phyloP scores from a whole-genome alignment of 1,140 invertebrate species.

The Ladona fulva region DNA sequence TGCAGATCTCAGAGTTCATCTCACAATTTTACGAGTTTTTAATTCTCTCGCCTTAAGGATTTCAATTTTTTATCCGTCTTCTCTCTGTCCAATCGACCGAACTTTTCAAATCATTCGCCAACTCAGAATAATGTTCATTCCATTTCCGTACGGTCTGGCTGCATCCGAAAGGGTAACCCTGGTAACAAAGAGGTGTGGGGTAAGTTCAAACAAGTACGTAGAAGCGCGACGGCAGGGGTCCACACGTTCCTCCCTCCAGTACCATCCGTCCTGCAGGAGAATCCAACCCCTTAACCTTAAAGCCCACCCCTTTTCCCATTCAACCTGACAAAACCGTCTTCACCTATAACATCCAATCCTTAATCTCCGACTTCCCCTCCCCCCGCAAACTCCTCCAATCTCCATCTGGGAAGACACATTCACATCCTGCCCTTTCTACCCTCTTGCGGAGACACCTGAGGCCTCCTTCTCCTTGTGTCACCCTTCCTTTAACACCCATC shows the following conservation, averaged over 20 bases:
- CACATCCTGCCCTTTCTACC: not conserved
- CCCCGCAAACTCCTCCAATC: not conserved
- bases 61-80: too few relatives aligned
- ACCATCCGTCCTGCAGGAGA: not conserved
- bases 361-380: not conserved
- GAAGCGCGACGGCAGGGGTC: not conserved
- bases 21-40: too few relatives aligned
- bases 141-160: too few relatives aligned
- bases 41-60: too few relatives aligned
- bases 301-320: not conserved
- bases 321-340: not conserved
- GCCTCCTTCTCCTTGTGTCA: not conserved
- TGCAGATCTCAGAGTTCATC: too few relatives aligned
- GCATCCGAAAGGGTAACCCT: too few relatives aligned
- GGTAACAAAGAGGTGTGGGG: too few relatives aligned
- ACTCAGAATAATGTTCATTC: too few relatives aligned
- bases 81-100: too few relatives aligned
- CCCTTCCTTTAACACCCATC: not conserved
- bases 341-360: not conserved
- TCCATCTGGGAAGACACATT: constrained; percentile 4
- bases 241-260: not conserved
- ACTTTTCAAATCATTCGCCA: too few relatives aligned
- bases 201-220: too few relatives aligned
- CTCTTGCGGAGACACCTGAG: not conserved
- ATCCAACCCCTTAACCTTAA: not conserved